phyloP scores from a whole-genome alignment of 2,888 invertebrate genomes.

The Melinopterus prodromus region DNA sequence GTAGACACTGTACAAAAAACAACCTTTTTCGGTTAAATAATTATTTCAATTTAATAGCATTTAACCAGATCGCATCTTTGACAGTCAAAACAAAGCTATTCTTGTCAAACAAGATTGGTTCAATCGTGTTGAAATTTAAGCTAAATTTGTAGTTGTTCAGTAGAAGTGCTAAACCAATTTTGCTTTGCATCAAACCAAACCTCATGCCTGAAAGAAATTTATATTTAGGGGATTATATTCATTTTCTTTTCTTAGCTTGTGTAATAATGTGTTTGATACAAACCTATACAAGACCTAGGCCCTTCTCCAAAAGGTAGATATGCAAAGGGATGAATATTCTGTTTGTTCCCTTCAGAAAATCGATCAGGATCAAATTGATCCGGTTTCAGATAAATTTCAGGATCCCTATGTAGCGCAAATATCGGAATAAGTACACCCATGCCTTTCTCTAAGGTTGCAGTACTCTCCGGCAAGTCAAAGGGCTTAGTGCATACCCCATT shows the following conservation, averaged over 20 bases:
- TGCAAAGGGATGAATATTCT: conserved; percentile 46
- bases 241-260: too few relatives aligned
- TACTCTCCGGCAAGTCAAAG: conserved; percentile 45
- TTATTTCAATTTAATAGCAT: conserved; percentile 14
- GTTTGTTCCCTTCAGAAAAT: conserved; percentile 53
- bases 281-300: conserved; percentile 53
- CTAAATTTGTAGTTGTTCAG: conserved; percentile 45
- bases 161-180: conserved; percentile 46
- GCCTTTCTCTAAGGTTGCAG: conserved; percentile 49
- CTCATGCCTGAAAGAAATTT: conserved; percentile 47
- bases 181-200: conserved; percentile 50
- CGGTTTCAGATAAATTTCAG: conserved; percentile 55
- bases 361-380: conserved; percentile 57
- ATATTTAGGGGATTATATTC: too few relatives aligned
- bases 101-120: conserved; percentile 34
- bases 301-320: conserved; percentile 54
- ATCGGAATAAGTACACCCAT: conserved; percentile 51
- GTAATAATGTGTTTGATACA: too few relatives aligned
- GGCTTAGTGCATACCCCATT: conserved; percentile 47
- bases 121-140: conserved; percentile 37
- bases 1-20: neutral
- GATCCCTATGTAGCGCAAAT: conserved; percentile 53
- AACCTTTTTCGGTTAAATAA: neutral
- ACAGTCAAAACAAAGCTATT: conserved; percentile 40
- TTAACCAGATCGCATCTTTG: conserved; percentile 41